Evolutionary conservation across 2,797 vertebrate species (phyloP).

Genomic region (Steatocranus sp.): DNA sequence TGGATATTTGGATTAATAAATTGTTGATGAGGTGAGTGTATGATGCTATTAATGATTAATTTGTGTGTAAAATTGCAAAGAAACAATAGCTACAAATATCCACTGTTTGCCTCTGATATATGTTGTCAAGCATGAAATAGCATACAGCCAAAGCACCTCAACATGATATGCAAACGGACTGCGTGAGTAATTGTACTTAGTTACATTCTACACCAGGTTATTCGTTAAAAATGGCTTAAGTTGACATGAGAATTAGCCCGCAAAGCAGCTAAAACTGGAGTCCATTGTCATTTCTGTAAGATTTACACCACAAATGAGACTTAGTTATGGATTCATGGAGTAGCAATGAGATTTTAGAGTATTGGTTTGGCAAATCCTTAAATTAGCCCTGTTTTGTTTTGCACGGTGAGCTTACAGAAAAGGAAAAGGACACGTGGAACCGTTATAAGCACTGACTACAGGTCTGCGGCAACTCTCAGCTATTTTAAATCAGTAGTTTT

Average conservation of each 20-base stretch:
- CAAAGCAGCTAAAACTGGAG: not conserved
- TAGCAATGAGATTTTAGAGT: not conserved
- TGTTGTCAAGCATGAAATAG: not conserved
- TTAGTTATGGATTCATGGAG: not conserved
- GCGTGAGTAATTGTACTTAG: not conserved
- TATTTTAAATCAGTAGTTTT: not conserved
- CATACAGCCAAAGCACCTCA: not conserved
- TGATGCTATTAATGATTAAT: rapidly evolving
- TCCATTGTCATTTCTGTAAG: not conserved
- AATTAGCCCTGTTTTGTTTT: not conserved
- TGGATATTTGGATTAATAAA: rapidly evolving
- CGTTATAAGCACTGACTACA: not conserved
- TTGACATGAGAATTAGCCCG: not conserved
- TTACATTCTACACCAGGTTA: not conserved
- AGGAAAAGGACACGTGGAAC: not conserved
- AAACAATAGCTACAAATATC: not conserved
- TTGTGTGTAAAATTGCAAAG: rapidly evolving
- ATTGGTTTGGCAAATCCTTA: not conserved
- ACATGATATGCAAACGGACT: not conserved
- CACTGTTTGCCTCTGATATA: not conserved
- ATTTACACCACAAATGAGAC: not conserved
- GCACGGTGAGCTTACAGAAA: not conserved
- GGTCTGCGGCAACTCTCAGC: not conserved
- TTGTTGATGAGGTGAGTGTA: not conserved
- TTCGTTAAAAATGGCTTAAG: not conserved